Conservation (phyloP, 2,888 invertebrate species). For the Microctonus brassicae region DNA sequence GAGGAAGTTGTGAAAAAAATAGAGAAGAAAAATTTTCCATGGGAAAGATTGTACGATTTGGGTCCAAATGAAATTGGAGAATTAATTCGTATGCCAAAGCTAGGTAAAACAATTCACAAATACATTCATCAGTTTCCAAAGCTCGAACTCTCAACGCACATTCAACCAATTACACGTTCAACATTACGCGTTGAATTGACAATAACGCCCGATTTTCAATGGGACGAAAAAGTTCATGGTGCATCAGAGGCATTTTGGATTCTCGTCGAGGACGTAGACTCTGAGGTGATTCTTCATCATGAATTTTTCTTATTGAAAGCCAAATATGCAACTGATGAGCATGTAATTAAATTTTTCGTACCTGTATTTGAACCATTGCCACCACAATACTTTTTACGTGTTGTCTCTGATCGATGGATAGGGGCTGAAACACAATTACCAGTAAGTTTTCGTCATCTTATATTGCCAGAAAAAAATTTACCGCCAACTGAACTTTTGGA, state of each 20-base stretch:
- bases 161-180: constrained; percentile 95
- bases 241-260: constrained; percentile 91
- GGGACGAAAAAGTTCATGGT: constrained; percentile 95
- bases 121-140: constrained; percentile 98
- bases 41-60: constrained; percentile 95
- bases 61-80: constrained; percentile 98
- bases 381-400: constrained; percentile 95
- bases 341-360: constrained; percentile 96
- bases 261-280: constrained; percentile 88
- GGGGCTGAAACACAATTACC: constrained; percentile 96
- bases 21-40: constrained; percentile 97
- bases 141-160: constrained; percentile 94
- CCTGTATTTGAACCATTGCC: constrained; percentile 98
- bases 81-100: constrained; percentile 88
- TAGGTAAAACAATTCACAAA: constrained; percentile 95
- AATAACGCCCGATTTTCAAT: constrained; percentile 98
- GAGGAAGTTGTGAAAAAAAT: constrained; percentile 97
- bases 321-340: constrained; percentile 95
- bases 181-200: constrained; percentile 96
- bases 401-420: constrained; percentile 93
- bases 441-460: constrained; percentile 96
- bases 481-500: constrained; percentile 98
- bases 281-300: constrained; percentile 93
- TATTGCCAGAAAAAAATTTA: constrained; percentile 97
- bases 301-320: constrained; percentile 91